Percentiles rank a stretch among this genome's conserved stretches.
These are phyloP conservation scores for Beris morrisii DNA, from an alignment of 2,888 invertebrate species.

Conservation along the genomic window DNA sequence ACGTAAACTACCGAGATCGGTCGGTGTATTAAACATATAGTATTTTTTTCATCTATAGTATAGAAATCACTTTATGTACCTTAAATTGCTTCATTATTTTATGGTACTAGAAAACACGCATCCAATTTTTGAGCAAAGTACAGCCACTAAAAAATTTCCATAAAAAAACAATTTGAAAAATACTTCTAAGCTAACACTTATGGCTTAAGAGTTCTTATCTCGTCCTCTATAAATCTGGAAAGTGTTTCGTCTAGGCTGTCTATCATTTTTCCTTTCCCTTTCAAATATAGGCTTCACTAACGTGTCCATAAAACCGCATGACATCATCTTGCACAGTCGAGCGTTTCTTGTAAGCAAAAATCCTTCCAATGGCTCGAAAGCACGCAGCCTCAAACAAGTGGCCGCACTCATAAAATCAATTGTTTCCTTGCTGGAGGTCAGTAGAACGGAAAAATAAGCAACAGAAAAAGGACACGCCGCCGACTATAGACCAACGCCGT, in stretches of 20 bases:
- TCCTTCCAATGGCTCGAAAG: constrained; percentile 1
- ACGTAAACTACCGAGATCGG: too few relatives aligned
- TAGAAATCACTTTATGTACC: too few relatives aligned
- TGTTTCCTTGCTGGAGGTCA: constrained; percentile 28
- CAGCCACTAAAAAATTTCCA: too few relatives aligned
- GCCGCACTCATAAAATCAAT: constrained; percentile 26
- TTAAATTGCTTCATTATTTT: too few relatives aligned
- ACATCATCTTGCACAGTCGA: constrained; percentile 9
- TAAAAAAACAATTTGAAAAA: too few relatives aligned
- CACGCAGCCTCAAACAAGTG: constrained; percentile 25
- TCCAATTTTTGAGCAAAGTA: too few relatives aligned
- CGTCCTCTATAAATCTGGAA: constrained; percentile 5
- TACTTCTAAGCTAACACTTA: too few relatives aligned
- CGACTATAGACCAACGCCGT: neutral
- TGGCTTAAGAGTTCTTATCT: neutral
- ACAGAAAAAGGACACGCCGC: constrained; percentile 8
- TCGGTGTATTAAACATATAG: too few relatives aligned
- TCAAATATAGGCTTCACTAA: constrained; percentile 5
- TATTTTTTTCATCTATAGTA: too few relatives aligned
- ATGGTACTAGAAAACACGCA: too few relatives aligned
- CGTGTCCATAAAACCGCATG: constrained; percentile 29
- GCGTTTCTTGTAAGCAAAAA: neutral
- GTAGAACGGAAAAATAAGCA: constrained; percentile 25
- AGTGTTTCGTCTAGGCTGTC: constrained; percentile 5
- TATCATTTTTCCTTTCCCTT: neutral